These are phyloP conservation scores for Phocoena sinus DNA, from an alignment of 2,113 vertebrate species.

Conservation along the genomic window DNA sequence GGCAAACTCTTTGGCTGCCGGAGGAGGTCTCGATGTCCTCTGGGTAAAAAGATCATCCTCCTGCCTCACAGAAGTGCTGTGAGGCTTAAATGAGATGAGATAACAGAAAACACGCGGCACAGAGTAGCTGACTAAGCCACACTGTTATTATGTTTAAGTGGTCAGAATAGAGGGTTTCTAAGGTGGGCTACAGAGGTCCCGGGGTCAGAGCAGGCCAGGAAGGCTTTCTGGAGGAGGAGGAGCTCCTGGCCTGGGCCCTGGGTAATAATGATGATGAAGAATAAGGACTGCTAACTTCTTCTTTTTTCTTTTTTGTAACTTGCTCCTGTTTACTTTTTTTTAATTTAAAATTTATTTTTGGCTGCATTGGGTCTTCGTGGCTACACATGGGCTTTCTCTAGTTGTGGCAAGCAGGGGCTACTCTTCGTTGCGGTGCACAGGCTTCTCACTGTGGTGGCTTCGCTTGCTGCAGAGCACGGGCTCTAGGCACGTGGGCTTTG, in stretches of 20 bases:
- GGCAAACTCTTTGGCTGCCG: background rate
- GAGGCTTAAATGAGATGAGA: background rate
- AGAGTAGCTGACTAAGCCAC: too few relatives aligned
- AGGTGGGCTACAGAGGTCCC: background rate
- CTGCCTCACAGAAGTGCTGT: background rate
- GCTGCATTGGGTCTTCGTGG: too few relatives aligned
- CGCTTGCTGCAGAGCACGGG: too few relatives aligned
- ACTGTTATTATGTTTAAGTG: accelerated
- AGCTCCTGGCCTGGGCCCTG: background rate
- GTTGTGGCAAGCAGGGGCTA: too few relatives aligned
- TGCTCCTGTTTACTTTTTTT: too few relatives aligned
- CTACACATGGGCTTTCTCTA: too few relatives aligned
- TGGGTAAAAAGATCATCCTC: background rate
- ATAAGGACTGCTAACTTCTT: too few relatives aligned
- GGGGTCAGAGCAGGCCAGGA: background rate
- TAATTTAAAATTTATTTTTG: too few relatives aligned
- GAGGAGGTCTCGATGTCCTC: background rate
- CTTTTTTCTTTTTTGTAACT: too few relatives aligned
- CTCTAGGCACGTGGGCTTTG: too few relatives aligned
- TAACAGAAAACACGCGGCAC: background rate
- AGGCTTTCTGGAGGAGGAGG: background rate
- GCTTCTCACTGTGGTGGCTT: too few relatives aligned
- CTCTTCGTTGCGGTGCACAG: too few relatives aligned
- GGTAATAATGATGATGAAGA: background rate
- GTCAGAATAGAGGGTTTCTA: background rate